These are phyloP conservation scores for Tenthredo mesomela DNA, from an alignment of 2,888 invertebrate genomes.

Conservation along the genomic window DNA sequence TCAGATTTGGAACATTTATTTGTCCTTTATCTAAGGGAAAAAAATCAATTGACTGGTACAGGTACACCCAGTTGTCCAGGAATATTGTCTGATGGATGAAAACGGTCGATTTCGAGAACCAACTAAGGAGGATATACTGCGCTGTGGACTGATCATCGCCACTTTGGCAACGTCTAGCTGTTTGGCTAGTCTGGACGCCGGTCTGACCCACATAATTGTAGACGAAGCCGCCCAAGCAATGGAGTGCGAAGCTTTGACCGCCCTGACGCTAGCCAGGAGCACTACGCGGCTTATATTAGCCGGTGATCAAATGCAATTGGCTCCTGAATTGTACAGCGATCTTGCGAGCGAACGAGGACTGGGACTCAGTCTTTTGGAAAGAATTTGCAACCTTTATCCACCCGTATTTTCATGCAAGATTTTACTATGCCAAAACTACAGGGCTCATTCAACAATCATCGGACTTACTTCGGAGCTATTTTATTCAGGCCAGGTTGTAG, in stretches of 20 bases:
- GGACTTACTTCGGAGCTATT: conserved; percentile 90
- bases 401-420: conserved; percentile 88
- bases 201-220: conserved; percentile 89
- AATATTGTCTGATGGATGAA: conserved; percentile 87
- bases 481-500: conserved; percentile 88
- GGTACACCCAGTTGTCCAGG: conserved; percentile 71
- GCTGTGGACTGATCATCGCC: conserved; percentile 87
- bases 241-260: conserved; percentile 92
- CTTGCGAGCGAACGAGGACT: conserved; percentile 86
- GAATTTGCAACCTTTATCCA: conserved; percentile 89
- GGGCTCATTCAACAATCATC: conserved; percentile 90
- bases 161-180: conserved; percentile 90
- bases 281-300: conserved; percentile 89
- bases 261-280: conserved; percentile 86
- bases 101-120: conserved; percentile 85
- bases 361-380: conserved; percentile 87
- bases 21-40: conserved; percentile 32
- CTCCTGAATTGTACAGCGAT: conserved; percentile 89
- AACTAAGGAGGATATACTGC: conserved; percentile 85
- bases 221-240: conserved; percentile 94
- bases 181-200: conserved; percentile 84
- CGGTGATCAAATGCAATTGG: conserved; percentile 92
- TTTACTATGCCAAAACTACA: conserved; percentile 89
- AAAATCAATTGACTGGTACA: conserved; percentile 57
- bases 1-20: neutral